Percentiles rank a stretch among this genome's conserved stretches.
phyloP scores from a whole-genome alignment of 2,888 invertebrate genomes.

The Chrysolina haemoptera region DNA sequence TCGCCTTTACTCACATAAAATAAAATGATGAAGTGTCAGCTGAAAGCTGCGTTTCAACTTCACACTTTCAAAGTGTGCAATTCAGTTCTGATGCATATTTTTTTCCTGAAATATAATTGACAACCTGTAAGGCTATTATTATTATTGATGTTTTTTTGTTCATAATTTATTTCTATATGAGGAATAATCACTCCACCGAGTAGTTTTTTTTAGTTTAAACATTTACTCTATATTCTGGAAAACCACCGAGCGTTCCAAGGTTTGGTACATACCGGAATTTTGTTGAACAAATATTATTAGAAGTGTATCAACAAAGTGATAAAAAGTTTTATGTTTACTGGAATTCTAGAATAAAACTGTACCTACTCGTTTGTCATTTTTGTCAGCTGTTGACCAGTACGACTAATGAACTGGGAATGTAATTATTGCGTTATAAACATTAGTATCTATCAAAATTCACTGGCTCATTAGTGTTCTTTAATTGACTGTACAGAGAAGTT shows the following conservation, averaged over 20 bases:
- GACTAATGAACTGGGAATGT: neutral
- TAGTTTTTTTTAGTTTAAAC: neutral
- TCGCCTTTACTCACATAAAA: too few species aligned
- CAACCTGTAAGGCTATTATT: too few species aligned
- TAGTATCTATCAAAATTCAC: neutral
- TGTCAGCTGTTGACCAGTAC: neutral
- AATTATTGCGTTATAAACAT: neutral
- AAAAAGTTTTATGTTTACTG: neutral
- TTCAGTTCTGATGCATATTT: too few species aligned
- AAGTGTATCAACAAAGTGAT: neutral
- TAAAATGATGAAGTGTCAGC: too few species aligned
- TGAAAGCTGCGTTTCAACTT: too few species aligned
- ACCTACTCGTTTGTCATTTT: neutral
- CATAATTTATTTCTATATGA: too few species aligned
- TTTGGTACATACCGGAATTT: neutral
- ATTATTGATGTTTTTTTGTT: too few species aligned
- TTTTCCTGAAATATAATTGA: too few species aligned
- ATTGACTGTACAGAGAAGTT: neutral
- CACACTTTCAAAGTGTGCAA: too few species aligned
- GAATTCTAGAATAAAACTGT: neutral
- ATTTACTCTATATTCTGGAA: neutral
- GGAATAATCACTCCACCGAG: neutral
- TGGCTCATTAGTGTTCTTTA: neutral
- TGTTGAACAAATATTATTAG: neutral
- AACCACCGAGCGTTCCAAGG: neutral